These are phyloP conservation scores for Hippoglossus stenolepis DNA, from an alignment of 2,113 vertebrate genomes.

Conservation along the genomic window DNA sequence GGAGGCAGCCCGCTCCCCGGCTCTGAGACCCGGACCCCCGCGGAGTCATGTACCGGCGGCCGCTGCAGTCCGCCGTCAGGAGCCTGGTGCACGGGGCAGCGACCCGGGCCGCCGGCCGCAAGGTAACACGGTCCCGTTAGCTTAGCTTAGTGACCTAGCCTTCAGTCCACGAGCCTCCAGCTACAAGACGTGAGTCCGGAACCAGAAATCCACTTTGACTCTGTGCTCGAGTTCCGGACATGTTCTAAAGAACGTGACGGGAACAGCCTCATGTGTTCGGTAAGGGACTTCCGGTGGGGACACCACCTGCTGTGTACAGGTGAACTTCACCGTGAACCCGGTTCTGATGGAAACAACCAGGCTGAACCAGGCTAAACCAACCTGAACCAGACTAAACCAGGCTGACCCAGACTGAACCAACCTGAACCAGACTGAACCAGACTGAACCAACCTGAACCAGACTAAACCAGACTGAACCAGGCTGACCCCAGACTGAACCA, in stretches of 20 bases:
- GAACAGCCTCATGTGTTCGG: no score
- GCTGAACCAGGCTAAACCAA: no score
- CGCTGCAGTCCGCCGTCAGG: conserved; percentile 73
- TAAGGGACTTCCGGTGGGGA: neutral
- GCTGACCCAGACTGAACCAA: no score
- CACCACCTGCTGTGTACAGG: neutral
- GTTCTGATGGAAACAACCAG: neutral
- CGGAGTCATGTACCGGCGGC: conserved; percentile 81
- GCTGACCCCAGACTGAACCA: no score
- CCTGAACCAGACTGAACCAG: no score
- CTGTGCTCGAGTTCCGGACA: no score
- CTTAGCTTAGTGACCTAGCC: conserved; percentile 7
- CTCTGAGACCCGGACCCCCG: neutral
- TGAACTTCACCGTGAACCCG: neutral
- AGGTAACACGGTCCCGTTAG: conserved; percentile 70
- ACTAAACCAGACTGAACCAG: no score
- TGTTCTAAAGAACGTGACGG: no score
- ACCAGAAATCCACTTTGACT: no score
- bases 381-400: no score
- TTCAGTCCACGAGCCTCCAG: neutral
- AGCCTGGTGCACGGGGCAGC: conserved; percentile 42
- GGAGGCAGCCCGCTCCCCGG: conserved; percentile 41
- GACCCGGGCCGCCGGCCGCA: conserved; percentile 51
- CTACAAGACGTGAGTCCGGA: no score
- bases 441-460: no score